Base-by-base conservation (phyloP, 2,113 vertebrate genomes). In the Oryzias melastigma region DNA sequence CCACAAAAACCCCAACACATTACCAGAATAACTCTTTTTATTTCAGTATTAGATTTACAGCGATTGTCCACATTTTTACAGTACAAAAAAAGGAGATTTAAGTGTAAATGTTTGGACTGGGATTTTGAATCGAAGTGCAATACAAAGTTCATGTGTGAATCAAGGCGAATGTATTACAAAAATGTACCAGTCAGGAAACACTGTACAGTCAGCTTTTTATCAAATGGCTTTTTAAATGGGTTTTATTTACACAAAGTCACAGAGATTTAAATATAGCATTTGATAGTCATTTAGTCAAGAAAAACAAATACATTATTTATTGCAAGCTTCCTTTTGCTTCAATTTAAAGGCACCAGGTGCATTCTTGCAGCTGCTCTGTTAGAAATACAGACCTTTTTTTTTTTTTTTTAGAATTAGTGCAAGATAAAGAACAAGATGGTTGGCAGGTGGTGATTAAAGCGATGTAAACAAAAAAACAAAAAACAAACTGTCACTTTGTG, bases 61-160 rank as follows among this genome's bases (percentile, higher is more conserved):
- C 89, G 90, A 94, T 93, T 93, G 90, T 94, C 94, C 93, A 92
- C 89, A 92, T 94, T 90, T 94, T 93, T 94, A 94, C 93, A 94
- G 94, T 92, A 91, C 92, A 93, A 85, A 92, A 82, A 55, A 82
- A 55, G 44, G n/a, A 50, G 20, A 52, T n/a, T 55, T 41, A 93
- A 90, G 8, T 78, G 35, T 29, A 93, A 94, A 92, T 91, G 89
- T 91, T 25, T 42, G 22, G 59, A 59, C 44, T 72, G 55, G 91
- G 91, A 65, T 85, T 87, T 77, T 84, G 91, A 93, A 85, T 75
- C 22, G 88, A 54, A 85, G 88, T 92, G 92, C 91, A 93, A 88
- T 89, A 73, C 46, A 89, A 72, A 63, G 42, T 15, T 52, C 83
- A 88, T 91, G 84, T 80, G 83, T 88, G 24, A 72, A 46, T 68